A percentile compares a stretch with the other conserved stretches of the same genome.
These are phyloP conservation scores for Psettodes erumei DNA, from an alignment of 2,113 vertebrate species.

Conservation along the genomic window DNA sequence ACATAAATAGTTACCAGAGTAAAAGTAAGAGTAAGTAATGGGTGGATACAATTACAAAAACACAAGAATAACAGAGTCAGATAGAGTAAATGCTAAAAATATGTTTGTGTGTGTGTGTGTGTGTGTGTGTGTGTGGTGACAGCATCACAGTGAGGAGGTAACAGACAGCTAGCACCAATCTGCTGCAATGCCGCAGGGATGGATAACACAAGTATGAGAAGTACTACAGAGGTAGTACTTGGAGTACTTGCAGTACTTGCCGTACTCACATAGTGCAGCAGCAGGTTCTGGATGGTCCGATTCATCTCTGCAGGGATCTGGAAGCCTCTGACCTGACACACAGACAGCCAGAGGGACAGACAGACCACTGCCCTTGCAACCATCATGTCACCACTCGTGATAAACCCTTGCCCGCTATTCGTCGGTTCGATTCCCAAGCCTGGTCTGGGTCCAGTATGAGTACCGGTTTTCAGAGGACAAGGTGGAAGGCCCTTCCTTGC, in stretches of 20 bases:
- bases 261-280: constrained; percentile 70
- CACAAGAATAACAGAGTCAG: not conserved
- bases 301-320: constrained; percentile 42
- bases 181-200: not conserved
- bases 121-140: constrained; percentile 51
- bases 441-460: not conserved
- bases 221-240: not conserved
- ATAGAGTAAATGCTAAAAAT: not conserved
- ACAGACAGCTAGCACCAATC: not conserved
- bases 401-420: not conserved
- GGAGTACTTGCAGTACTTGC: not conserved
- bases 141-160: constrained; percentile 37
- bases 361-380: constrained; percentile 23
- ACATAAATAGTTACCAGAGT: no score
- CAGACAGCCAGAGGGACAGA: constrained; percentile 37
- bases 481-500: not conserved
- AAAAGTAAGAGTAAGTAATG: no score
- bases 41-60: not conserved
- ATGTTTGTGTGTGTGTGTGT: constrained; percentile 16
- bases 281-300: constrained; percentile 62
- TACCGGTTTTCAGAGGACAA: not conserved
- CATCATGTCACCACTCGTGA: not conserved
- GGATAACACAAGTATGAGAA: not conserved
- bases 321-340: constrained; percentile 26
- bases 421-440: constrained; percentile 8